These are phyloP conservation scores for Alectura lathami DNA, from an alignment of 2,113 vertebrate species.

Conservation along the genomic window DNA sequence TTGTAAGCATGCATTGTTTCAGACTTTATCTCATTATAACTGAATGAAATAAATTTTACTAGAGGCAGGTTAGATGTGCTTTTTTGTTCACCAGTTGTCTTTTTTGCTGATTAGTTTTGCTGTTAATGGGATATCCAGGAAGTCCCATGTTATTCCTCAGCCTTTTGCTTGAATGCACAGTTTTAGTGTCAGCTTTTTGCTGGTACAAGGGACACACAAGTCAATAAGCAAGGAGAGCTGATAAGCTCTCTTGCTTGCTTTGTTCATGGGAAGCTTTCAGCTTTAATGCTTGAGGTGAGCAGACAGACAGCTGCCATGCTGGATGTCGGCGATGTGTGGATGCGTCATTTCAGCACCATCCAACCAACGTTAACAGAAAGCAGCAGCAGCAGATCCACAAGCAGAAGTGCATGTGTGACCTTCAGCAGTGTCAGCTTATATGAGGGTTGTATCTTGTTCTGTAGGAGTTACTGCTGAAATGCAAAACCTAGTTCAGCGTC, in stretches of 20 bases:
- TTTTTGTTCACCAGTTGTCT: neutral
- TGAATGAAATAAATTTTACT: neutral
- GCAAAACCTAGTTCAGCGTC: conserved; percentile 95
- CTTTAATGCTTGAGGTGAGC: neutral
- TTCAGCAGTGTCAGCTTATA: neutral
- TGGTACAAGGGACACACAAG: neutral
- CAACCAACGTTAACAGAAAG: neutral
- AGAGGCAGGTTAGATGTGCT: neutral
- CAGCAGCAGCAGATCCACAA: neutral
- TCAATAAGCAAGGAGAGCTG: neutral
- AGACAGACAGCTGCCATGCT: neutral
- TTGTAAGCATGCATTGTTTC: neutral
- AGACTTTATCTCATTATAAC: neutral
- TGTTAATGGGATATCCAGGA: neutral
- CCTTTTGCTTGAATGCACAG: neutral
- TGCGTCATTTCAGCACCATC: neutral
- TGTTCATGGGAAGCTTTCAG: neutral
- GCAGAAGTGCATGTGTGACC: neutral
- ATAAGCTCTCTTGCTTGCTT: neutral
- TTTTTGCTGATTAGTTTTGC: neutral
- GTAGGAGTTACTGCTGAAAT: conserved; percentile 94
- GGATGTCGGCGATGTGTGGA: neutral
- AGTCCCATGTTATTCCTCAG: neutral
- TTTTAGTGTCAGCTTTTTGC: neutral
- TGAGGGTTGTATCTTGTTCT: neutral